Evolutionary conservation across 1,140 invertebrate species (phyloP).

Genomic region (Drosophila nannoptera): DNA sequence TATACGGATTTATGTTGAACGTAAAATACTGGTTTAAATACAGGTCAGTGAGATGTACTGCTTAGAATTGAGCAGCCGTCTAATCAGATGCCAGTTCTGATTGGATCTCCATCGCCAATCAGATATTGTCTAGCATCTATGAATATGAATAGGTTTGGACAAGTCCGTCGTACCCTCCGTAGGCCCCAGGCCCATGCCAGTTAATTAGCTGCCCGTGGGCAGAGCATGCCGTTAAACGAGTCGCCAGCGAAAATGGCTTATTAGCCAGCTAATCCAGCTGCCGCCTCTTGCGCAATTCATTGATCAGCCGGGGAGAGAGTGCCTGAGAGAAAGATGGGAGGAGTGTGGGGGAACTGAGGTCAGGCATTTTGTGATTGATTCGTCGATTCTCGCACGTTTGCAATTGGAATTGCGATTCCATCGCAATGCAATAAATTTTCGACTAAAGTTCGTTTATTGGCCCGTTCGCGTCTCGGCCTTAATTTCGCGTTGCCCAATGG

Average conservation of each 20-base stretch:
- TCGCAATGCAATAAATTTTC: conserved; percentile 28
- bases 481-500: conserved; percentile 5
- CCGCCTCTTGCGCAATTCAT: conserved; percentile 15
- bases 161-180: no score
- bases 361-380: conserved; percentile 9
- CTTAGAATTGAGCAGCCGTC: no score
- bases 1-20: no score
- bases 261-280: neutral
- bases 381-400: conserved; percentile 35
- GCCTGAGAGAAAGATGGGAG: neutral
- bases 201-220: neutral
- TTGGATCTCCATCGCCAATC: no score
- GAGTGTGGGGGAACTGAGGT: neutral
- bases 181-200: neutral
- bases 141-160: no score
- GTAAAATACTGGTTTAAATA: no score
- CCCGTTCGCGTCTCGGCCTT: conserved; percentile 13
- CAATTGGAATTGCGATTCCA: conserved; percentile 23
- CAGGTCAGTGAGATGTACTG: no score
- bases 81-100: no score
- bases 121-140: no score
- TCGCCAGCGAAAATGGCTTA: neutral
- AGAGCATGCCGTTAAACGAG: neutral
- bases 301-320: neutral
- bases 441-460: conserved; percentile 8